Conservation (phyloP, 1,140 invertebrate species). For the Calephelis virginiensis region DNA sequence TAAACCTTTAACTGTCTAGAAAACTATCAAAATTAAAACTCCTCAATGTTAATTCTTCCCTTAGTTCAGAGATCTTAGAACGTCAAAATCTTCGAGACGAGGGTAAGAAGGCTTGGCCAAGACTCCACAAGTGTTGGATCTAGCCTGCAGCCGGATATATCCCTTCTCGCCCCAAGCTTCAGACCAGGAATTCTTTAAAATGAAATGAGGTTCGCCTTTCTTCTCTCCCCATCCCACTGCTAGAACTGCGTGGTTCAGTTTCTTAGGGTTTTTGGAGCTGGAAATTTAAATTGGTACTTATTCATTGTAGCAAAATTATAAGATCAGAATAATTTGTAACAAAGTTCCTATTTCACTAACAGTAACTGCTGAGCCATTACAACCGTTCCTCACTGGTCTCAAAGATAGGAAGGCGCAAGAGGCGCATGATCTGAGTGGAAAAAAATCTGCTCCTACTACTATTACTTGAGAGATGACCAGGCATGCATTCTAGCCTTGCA, state of each 20-base stretch:
- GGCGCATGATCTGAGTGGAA: no score
- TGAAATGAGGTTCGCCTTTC: constrained; percentile 43
- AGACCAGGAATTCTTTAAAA: constrained; percentile 61
- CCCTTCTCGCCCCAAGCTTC: constrained; percentile 49
- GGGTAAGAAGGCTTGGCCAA: constrained; percentile 54
- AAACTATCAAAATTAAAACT: not conserved
- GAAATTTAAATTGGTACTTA: constrained; percentile 4
- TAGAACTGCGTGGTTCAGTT: constrained; percentile 52
- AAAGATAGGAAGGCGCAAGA: no score
- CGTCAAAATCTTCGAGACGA: constrained; percentile 39
- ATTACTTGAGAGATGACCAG: no score
- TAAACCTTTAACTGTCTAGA: no score
- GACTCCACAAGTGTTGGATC: constrained; percentile 53
- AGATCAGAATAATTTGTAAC: no score
- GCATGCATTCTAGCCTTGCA: no score
- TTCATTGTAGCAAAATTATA: no score
- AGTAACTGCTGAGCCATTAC: no score
- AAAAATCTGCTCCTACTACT: no score
- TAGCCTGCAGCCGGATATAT: constrained; percentile 47
- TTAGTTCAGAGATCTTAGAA: constrained; percentile 21
- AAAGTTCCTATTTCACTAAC: no score
- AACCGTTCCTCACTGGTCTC: no score
- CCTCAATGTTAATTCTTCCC: not conserved
- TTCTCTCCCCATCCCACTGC: constrained; percentile 54
- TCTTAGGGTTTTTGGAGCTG: constrained; percentile 35